These are phyloP conservation scores for Gymnodraco acuticeps DNA, from an alignment of 2,797 vertebrate genomes.

Conservation along the genomic window DNA sequence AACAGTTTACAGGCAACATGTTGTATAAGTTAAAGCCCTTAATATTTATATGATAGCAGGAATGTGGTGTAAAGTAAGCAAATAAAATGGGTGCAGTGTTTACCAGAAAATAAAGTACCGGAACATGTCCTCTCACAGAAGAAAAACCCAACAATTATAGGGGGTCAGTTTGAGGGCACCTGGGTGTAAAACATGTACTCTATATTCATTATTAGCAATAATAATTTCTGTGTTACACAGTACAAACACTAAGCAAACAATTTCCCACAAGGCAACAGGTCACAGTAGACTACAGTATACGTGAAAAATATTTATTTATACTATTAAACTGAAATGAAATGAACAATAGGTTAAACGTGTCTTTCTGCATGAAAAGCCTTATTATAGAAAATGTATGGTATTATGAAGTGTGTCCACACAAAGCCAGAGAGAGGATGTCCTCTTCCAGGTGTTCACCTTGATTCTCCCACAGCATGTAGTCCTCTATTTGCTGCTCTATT, in stretches of 20 bases:
- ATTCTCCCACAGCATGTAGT: neutral
- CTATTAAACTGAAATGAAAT: neutral
- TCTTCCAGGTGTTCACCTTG: constrained; percentile 4
- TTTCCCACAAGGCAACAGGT: neutral
- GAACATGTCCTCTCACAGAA: no score
- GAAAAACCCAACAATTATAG: no score
- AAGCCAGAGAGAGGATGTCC: neutral
- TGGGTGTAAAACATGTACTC: no score
- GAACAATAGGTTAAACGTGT: no score
- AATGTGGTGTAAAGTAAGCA: neutral
- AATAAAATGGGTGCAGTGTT: neutral
- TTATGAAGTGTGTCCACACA: constrained; percentile 1
- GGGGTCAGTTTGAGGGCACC: no score
- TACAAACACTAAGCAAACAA: neutral
- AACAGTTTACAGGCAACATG: neutral
- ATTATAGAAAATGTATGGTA: neutral
- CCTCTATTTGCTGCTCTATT: constrained; percentile 3
- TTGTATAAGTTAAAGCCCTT: neutral
- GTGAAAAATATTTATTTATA: neutral
- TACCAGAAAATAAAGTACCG: no score
- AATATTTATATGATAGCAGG: neutral
- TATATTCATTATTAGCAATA: no score
- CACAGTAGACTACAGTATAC: neutral
- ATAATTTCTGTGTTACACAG: no score
- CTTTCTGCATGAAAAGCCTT: no score